A percentile compares a stretch with the other conserved stretches of the same genome.
phyloP scores from a whole-genome alignment of 1,140 invertebrate species.

The Planococcus citri region DNA sequence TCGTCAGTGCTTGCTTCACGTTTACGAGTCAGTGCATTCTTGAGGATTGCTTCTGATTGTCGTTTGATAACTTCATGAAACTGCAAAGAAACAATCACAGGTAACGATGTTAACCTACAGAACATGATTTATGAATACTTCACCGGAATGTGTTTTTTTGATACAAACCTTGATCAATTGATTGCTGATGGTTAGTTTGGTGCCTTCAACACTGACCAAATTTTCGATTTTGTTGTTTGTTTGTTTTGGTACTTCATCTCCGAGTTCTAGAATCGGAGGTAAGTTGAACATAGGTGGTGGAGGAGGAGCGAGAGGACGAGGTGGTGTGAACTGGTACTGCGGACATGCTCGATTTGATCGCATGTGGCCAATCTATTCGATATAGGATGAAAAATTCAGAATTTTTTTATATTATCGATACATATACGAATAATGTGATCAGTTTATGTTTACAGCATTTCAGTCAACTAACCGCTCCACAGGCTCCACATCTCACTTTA shows the following conservation, averaged over 20 bases:
- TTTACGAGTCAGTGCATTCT: conserved; percentile 57
- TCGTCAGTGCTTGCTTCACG: conserved; percentile 51
- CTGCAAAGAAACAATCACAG: conserved; percentile 34
- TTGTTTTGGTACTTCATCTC: conserved; percentile 66
- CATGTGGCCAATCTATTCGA: conserved; percentile 54
- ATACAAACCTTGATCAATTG: conserved; percentile 60
- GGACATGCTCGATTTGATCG: conserved; percentile 95
- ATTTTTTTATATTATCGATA: no score
- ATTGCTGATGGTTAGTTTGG: conserved; percentile 69
- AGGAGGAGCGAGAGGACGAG: no score
- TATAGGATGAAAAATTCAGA: no score
- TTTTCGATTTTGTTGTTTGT: conserved; percentile 71
- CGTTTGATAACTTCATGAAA: conserved; percentile 69
- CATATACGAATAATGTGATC: conserved; percentile 39
- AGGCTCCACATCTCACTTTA: conserved; percentile 89
- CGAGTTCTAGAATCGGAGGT: conserved; percentile 64
- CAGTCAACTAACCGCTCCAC: conserved; percentile 66
- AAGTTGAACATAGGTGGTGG: conserved; percentile 57
- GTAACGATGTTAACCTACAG: not conserved
- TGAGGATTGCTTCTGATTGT: conserved; percentile 70
- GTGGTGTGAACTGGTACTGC: conserved; percentile 54
- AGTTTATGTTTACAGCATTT: no score
- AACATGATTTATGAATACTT: not conserved
- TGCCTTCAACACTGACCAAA: conserved; percentile 82
- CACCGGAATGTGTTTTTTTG: not conserved